These are phyloP conservation scores for Synanthedon vespiformis DNA, from an alignment of 2,888 invertebrate species.

Conservation along the genomic window DNA sequence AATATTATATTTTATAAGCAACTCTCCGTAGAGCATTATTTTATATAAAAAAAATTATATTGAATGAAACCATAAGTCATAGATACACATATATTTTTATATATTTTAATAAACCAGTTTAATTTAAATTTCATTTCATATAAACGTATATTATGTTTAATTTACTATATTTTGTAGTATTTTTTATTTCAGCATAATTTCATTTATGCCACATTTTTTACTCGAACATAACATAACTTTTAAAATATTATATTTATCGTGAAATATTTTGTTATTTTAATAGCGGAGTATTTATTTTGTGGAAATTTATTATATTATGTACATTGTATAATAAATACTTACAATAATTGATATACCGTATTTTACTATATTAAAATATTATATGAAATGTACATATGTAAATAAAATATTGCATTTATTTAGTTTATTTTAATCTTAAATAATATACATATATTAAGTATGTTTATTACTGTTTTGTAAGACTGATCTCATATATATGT, in stretches of 20 bases:
- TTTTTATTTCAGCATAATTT: neutral
- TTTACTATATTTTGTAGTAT: constrained; percentile 5
- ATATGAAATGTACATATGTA: constrained; percentile 4
- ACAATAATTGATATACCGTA: neutral
- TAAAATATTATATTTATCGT: constrained; percentile 3
- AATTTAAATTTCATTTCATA: too few species aligned
- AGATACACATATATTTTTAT: too few species aligned
- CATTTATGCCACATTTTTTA: neutral
- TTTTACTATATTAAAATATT: constrained; percentile 1
- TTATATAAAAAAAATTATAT: too few species aligned
- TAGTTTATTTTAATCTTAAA: constrained; percentile 18
- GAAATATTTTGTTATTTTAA: constrained; percentile 1
- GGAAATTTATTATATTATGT: constrained; percentile 1
- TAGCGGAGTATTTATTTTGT: constrained; percentile 17
- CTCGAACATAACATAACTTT: neutral
- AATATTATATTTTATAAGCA: constrained; percentile 8
- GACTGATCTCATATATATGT: constrained; percentile 40
- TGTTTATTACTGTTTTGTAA: constrained; percentile 15
- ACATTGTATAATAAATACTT: neutral
- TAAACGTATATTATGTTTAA: too few species aligned
- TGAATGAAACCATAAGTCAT: too few species aligned
- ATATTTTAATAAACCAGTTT: too few species aligned
- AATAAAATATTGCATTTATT: constrained; percentile 43
- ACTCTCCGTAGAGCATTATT: neutral
- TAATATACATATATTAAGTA: constrained; percentile 4